phyloP scores from a whole-genome alignment of 2,113 vertebrate genomes.

The Aspidoscelis tigris region DNA sequence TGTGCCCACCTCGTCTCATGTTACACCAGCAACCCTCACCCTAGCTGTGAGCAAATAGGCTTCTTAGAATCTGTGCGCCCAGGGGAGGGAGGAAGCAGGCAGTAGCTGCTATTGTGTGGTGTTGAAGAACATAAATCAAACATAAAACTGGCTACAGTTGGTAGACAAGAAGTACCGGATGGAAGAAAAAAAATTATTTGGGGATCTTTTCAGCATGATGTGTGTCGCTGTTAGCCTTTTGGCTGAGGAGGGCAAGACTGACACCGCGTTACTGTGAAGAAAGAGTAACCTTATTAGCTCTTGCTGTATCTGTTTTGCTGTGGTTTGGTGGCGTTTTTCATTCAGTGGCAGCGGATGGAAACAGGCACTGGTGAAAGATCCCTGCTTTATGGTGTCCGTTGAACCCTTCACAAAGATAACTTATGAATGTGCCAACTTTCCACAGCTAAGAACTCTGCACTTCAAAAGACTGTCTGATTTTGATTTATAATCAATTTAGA shows the following conservation, averaged over 20 bases:
- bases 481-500: neutral
- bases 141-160: neutral
- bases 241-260: neutral
- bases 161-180: too few species aligned
- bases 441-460: neutral
- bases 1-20: neutral
- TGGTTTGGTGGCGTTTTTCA: neutral
- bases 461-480: neutral
- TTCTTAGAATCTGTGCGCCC: neutral
- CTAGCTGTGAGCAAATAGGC: neutral
- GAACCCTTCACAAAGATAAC: neutral
- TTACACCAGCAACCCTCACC: neutral
- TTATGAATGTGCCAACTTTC: neutral
- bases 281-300: neutral
- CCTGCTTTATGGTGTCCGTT: neutral
- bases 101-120: neutral
- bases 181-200: neutral
- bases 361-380: neutral
- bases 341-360: neutral
- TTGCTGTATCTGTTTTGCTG: neutral
- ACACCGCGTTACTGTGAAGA: rapidly evolving
- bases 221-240: neutral
- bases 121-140: neutral
- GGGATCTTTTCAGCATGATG: neutral
- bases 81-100: neutral